phyloP scores from a whole-genome alignment of 2,888 invertebrate species.

The Rhodophaea formosa region DNA sequence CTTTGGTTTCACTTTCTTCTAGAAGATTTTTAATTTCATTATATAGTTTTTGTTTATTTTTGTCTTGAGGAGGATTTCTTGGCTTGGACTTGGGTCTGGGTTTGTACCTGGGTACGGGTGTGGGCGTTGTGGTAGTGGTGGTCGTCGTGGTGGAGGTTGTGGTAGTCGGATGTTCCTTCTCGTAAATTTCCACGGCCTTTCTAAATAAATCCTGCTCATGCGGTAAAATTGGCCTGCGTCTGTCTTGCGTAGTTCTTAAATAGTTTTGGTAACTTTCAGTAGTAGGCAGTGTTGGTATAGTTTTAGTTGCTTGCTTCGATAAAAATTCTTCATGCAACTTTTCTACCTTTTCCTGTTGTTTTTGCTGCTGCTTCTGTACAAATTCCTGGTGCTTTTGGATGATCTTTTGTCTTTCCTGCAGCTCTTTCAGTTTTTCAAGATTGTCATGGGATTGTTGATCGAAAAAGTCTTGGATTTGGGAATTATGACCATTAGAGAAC shows the following conservation, averaged over 20 bases:
- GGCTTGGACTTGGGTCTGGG: constrained; percentile 59
- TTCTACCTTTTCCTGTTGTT: constrained; percentile 88
- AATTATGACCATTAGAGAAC: constrained; percentile 73
- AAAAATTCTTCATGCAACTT: constrained; percentile 86
- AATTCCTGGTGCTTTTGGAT: constrained; percentile 89
- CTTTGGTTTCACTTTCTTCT: constrained; percentile 81
- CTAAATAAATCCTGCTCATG: constrained; percentile 84
- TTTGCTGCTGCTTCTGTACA: constrained; percentile 89
- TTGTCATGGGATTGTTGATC: constrained; percentile 83
- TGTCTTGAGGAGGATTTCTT: constrained; percentile 71
- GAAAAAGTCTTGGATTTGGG: constrained; percentile 79
- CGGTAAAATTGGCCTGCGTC: constrained; percentile 78
- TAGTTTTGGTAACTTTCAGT: constrained; percentile 73
- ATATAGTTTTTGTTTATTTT: constrained; percentile 80
- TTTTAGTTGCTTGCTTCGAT: constrained; percentile 85
- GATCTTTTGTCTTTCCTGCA: constrained; percentile 86
- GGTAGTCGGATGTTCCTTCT: constrained; percentile 85
- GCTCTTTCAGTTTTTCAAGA: constrained; percentile 83
- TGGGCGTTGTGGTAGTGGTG: constrained; percentile 73
- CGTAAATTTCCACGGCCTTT: constrained; percentile 84
- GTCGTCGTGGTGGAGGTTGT: constrained; percentile 85
- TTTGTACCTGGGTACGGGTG: constrained; percentile 63
- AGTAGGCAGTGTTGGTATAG: constrained; percentile 73
- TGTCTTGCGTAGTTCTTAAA: constrained; percentile 58
- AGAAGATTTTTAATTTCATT: constrained; percentile 79